Conservation (phyloP, 2,113 vertebrate genomes). For the Toxotes jaculatrix region DNA sequence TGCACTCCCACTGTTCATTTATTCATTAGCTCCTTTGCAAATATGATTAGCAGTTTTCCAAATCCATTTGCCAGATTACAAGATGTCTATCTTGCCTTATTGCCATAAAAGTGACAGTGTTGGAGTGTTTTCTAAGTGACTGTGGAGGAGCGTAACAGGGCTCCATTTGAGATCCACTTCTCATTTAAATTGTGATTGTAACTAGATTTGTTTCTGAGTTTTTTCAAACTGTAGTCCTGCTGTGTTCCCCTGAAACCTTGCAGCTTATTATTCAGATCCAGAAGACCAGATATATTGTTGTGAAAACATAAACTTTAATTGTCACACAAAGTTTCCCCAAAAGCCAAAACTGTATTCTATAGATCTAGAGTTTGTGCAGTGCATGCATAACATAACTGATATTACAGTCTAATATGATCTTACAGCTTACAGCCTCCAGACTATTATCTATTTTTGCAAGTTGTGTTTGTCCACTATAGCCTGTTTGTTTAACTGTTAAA, state of each 20-base stretch:
- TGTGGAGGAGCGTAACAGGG: background rate
- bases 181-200: background rate
- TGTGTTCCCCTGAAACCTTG: background rate
- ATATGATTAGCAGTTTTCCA: too few relatives aligned
- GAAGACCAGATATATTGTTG: background rate
- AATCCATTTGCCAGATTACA: too few relatives aligned
- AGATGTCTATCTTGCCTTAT: too few relatives aligned
- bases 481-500: constrained; percentile 15
- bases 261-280: background rate
- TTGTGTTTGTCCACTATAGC: constrained; percentile 4
- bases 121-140: too few relatives aligned
- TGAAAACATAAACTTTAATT: background rate
- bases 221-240: background rate
- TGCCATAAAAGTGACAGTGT: too few relatives aligned
- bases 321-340: background rate
- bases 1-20: background rate
- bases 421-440: background rate
- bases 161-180: background rate
- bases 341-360: too few relatives aligned
- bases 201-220: background rate
- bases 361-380: too few relatives aligned
- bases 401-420: too few relatives aligned
- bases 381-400: too few relatives aligned
- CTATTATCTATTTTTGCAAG: background rate
- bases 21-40: too few relatives aligned